Conservation (phyloP, 2,113 vertebrate genomes). For the Hyperopisus bebe region DNA sequence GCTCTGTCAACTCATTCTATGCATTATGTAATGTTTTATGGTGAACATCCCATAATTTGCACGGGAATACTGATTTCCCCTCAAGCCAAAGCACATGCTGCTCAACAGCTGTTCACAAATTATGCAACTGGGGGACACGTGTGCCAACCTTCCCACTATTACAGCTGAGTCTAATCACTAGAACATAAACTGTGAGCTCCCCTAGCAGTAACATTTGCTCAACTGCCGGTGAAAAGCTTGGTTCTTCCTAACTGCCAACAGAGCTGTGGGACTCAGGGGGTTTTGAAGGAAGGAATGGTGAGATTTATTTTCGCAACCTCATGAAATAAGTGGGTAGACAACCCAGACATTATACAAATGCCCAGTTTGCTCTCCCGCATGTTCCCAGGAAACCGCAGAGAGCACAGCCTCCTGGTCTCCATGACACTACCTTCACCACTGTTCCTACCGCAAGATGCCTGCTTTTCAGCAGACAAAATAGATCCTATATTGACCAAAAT, state of each 20-base stretch:
- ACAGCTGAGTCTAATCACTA: not conserved
- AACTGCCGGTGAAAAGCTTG: not conserved
- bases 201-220: not conserved
- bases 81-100: not conserved
- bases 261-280: not conserved
- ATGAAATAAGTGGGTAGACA: not conserved
- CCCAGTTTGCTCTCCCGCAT: not conserved
- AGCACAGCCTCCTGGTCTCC: not conserved
- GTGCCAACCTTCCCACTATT: not conserved
- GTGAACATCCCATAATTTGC: not conserved
- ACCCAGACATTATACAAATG: not conserved
- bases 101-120: not conserved
- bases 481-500: not conserved
- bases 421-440: not conserved
- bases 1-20: not conserved
- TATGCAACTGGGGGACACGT: not conserved
- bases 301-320: not conserved
- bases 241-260: not conserved
- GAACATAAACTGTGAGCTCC: not conserved
- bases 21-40: not conserved
- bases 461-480: not conserved
- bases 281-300: not conserved
- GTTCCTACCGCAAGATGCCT: not conserved
- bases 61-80: not conserved
- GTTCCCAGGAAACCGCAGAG: not conserved